phyloP scores from a whole-genome alignment of 2,888 invertebrate genomes.

The Silvanus unidentatus region DNA sequence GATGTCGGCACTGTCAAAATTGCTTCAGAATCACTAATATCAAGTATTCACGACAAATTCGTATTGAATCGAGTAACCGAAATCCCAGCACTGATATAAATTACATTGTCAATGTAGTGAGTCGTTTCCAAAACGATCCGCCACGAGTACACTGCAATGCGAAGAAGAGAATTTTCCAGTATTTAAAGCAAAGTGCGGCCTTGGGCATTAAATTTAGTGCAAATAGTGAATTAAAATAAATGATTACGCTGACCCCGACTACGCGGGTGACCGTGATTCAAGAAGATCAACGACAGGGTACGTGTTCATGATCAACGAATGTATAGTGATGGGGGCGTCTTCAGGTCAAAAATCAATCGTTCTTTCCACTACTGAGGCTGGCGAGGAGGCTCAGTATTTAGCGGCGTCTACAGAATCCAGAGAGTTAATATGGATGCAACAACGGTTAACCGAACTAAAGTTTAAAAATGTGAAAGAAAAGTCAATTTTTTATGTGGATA shows the following conservation, averaged over 20 bases:
- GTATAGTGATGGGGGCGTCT: slow-evolving; percentile 29
- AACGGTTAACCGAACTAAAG: slow-evolving; percentile 4
- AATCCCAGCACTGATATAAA: too few relatives aligned
- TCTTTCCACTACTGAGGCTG: slow-evolving; percentile 31
- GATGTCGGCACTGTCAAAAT: too few relatives aligned
- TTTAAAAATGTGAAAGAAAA: neutral
- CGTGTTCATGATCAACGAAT: slow-evolving; percentile 23
- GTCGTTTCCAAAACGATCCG: slow-evolving; percentile 13
- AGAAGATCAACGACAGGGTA: slow-evolving; percentile 28
- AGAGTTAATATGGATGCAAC: slow-evolving; percentile 23
- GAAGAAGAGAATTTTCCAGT: slow-evolving; percentile 11
- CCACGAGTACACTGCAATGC: slow-evolving; percentile 5
- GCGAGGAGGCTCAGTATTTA: slow-evolving; percentile 34
- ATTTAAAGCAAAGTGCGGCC: slow-evolving; percentile 4
- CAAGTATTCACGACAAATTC: too few relatives aligned
- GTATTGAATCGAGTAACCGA: too few relatives aligned
- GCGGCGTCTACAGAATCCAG: slow-evolving; percentile 25
- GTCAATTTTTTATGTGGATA: neutral
- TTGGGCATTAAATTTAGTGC: slow-evolving; percentile 9
- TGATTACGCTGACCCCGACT: slow-evolving; percentile 12
- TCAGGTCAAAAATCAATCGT: slow-evolving; percentile 25
- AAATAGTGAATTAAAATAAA: neutral
- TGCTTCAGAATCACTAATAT: too few relatives aligned
- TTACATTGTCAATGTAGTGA: slow-evolving; percentile 20
- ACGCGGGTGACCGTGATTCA: slow-evolving; percentile 11